Evolutionary conservation across 2,888 invertebrate species (phyloP).

Genomic region (Asteroscopus sphinx): DNA sequence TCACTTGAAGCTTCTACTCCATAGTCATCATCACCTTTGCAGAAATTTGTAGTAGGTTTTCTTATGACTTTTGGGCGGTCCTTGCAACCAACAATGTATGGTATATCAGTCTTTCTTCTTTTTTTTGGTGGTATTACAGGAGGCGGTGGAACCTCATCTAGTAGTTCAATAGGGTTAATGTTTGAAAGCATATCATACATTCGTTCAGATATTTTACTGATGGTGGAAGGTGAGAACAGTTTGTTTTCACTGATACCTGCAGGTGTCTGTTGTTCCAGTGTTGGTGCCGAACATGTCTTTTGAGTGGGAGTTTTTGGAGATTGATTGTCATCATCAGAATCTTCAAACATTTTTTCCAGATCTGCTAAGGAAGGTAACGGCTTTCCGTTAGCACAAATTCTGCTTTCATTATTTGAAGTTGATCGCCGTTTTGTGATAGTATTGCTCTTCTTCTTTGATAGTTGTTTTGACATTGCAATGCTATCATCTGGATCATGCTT

Average conservation of each 20-base stretch:
- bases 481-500: slow-evolving; percentile 20
- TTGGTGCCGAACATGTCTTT: slow-evolving; percentile 10
- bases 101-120: slow-evolving; percentile 55
- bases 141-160: slow-evolving; percentile 22
- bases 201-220: slow-evolving; percentile 33
- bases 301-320: neutral
- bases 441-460: slow-evolving; percentile 34
- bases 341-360: slow-evolving; percentile 65
- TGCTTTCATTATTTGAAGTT: slow-evolving; percentile 29
- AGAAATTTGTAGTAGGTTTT: slow-evolving; percentile 49
- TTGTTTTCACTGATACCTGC: slow-evolving; percentile 1
- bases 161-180: slow-evolving; percentile 38
- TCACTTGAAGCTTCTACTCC: slow-evolving; percentile 41
- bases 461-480: slow-evolving; percentile 49
- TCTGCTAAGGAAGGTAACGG: slow-evolving; percentile 67
- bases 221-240: slow-evolving; percentile 27
- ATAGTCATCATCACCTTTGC: slow-evolving; percentile 58
- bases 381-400: slow-evolving; percentile 60
- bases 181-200: slow-evolving; percentile 30
- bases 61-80: slow-evolving; percentile 47
- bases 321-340: slow-evolving; percentile 57
- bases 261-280: slow-evolving; percentile 8
- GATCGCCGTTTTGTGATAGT: slow-evolving; percentile 1
- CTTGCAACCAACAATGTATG: slow-evolving; percentile 67
- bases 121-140: slow-evolving; percentile 61